Conservation (phyloP, 2,113 vertebrate genomes). For the Sinocyclocheilus rhinocerous region DNA sequence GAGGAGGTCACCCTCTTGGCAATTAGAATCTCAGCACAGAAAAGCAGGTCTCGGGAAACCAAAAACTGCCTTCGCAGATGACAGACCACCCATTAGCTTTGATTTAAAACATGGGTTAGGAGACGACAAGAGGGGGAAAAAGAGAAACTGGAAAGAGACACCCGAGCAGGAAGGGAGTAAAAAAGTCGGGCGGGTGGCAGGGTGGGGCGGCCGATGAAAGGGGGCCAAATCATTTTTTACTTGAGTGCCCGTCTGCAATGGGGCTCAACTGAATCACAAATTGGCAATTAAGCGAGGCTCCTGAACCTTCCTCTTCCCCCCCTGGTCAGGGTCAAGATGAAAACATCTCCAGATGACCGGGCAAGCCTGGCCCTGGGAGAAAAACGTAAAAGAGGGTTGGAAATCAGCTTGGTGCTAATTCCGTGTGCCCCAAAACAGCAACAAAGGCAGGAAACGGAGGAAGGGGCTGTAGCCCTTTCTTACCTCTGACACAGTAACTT, state of each 20-base stretch:
- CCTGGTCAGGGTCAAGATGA: conserved; percentile 46
- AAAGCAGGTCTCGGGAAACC: conserved; percentile 56
- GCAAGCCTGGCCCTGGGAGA: conserved; percentile 5
- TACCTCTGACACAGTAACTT: conserved; percentile 72
- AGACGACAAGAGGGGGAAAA: conserved; percentile 40
- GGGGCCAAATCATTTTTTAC: conserved; percentile 64
- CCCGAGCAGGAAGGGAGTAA: conserved; percentile 42
- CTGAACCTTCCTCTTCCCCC: conserved; percentile 1
- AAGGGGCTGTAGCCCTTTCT: conserved; percentile 57
- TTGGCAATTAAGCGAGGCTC: conserved; percentile 67
- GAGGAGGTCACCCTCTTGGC: conserved; percentile 66
- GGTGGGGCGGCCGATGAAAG: conserved; percentile 58
- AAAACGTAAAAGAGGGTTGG: conserved; percentile 7
- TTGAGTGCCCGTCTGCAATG: conserved; percentile 58
- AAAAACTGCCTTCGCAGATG: conserved; percentile 39
- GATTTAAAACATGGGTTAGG: conserved; percentile 50
- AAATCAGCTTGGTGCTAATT: conserved; percentile 53
- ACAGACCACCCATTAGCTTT: conserved; percentile 65
- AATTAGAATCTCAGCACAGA: conserved; percentile 63
- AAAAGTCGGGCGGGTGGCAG: conserved; percentile 37
- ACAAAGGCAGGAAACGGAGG: conserved; percentile 66
- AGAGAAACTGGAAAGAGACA: conserved; percentile 53
- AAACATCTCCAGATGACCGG: conserved; percentile 52
- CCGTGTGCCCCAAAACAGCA: conserved; percentile 42
- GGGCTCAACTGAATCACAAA: conserved; percentile 64